Evolutionary conservation across 2,888 invertebrate species (phyloP), one percentile per base, ranked within the genome.

Genomic region (Dorcus hopei): DNA sequence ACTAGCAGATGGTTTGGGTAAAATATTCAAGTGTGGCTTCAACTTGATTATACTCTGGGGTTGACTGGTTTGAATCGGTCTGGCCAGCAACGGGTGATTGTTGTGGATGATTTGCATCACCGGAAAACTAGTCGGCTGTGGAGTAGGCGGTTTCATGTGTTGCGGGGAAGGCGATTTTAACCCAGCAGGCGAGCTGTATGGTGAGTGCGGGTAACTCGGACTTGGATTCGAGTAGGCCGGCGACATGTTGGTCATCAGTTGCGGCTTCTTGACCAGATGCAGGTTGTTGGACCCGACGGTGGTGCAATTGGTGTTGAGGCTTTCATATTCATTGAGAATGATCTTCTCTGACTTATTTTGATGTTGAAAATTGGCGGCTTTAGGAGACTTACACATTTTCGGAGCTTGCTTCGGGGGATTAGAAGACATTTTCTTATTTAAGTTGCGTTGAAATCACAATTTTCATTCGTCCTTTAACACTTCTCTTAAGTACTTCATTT

Each of bases 321-420:
- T 74, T 64, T 79, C 79, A 61, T 79, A 79, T 59, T 77, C 78
- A 56, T 65, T 65, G 45, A 67, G 58, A 54, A 68, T 64, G 62
- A 76, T 76, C 61, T 76, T 77, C 45, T 61, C 54, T 4, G 59
- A 45, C 43, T 64, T 66, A 33, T 54, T 47, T 52, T 54, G 61
- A 45, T 61, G 64, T 55, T 49, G 59, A 23, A 70, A 65, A 70
- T 69, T 77, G 14, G 49, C 43, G 38, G 55, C 41, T 70, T 79
- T 79, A 62, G 78, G 79, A 63, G 78, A 78, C 69, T 79, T 79
- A 71, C 79, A 79, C 79, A 79, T 79, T 70, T 79, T 79, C 67
- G 73, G 73, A 65, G 71, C 65, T 57, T 72, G 65, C 63, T 76
- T 75, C 64, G 72, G 72, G 50, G 74, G 75, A 68, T 69, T 74